Evolutionary conservation across 2,113 vertebrate species (phyloP).

Genomic region (Steatornis caripensis): DNA sequence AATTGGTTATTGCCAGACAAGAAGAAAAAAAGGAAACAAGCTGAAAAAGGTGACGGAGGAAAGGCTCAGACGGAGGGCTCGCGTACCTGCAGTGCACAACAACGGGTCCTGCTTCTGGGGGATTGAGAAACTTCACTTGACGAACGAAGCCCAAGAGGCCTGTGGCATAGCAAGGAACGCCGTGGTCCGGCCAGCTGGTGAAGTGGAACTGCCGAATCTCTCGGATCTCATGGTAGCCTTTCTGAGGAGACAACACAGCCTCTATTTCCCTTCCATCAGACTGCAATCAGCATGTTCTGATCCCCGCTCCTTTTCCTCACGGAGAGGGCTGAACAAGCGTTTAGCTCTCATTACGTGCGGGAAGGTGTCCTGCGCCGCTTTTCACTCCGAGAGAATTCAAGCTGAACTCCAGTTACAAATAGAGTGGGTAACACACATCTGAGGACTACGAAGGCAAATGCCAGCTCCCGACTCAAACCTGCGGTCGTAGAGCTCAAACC

Average conservation of each 20-base stretch:
- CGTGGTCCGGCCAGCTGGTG: constrained; percentile 98
- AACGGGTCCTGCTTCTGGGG: constrained; percentile 89
- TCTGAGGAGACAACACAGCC: constrained; percentile 78
- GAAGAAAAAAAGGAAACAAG: not conserved
- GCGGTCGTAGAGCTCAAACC: not conserved
- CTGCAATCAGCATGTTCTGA: fast-evolving
- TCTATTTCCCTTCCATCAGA: not conserved
- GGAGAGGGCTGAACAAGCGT: not conserved
- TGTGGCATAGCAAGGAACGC: constrained; percentile 94
- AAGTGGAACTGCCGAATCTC: constrained; percentile 98
- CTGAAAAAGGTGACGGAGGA: not conserved
- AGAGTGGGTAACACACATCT: fast-evolving
- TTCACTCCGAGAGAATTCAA: fast-evolving
- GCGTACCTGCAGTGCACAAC: constrained; percentile 90
- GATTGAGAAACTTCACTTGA: constrained; percentile 97
- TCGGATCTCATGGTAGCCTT: constrained; percentile 96
- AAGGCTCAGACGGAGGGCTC: not conserved
- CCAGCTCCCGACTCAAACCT: not conserved
- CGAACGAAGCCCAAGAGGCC: constrained; percentile 93
- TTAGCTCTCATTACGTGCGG: fast-evolving
- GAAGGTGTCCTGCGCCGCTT: fast-evolving
- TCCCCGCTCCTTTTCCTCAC: not conserved
- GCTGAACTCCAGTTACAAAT: not conserved
- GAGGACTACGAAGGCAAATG: not conserved
- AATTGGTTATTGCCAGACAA: fast-evolving